Evolutionary conservation across 2,797 vertebrate species (phyloP).

Genomic region (Carduelis carduelis): DNA sequence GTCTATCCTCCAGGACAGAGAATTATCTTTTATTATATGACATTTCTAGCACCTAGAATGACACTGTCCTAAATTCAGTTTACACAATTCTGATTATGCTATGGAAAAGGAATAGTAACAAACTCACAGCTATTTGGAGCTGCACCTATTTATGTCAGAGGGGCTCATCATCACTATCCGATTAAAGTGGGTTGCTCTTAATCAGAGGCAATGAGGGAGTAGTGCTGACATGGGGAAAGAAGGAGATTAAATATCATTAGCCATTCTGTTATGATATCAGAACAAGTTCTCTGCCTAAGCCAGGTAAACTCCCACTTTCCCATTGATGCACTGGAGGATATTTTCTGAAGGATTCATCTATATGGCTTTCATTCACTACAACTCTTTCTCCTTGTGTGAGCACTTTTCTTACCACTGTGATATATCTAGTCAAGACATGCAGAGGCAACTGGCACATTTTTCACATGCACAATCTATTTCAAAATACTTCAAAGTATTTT

Average conservation of each 20-base stretch:
- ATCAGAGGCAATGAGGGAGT: constrained; percentile 10
- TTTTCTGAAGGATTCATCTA: constrained; percentile 10
- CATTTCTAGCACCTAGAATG: not conserved
- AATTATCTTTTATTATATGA: not conserved
- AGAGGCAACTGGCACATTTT: not conserved
- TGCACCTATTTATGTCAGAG: not conserved
- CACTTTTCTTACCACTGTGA: not conserved
- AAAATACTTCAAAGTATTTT: not conserved
- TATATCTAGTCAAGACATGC: not conserved
- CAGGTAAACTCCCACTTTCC: constrained; percentile 43
- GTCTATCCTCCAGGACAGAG: not conserved
- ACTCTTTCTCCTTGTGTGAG: not conserved
- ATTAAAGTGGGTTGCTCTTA: constrained; percentile 8
- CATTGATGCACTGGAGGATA: not conserved
- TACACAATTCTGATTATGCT: not conserved
- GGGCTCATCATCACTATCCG: constrained; percentile 9
- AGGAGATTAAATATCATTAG: constrained; percentile 36
- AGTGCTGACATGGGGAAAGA: constrained; percentile 40
- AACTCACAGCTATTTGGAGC: not conserved
- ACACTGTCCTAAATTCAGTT: not conserved
- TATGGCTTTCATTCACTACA: not conserved
- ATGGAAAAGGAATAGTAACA: not conserved
- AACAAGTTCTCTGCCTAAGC: not conserved
- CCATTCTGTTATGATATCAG: constrained; percentile 16
- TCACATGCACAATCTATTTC: not conserved